Percentiles rank a stretch among this genome's conserved stretches.
These are phyloP conservation scores for Epinotia nisella DNA, from an alignment of 2,888 invertebrate genomes.

Conservation along the genomic window DNA sequence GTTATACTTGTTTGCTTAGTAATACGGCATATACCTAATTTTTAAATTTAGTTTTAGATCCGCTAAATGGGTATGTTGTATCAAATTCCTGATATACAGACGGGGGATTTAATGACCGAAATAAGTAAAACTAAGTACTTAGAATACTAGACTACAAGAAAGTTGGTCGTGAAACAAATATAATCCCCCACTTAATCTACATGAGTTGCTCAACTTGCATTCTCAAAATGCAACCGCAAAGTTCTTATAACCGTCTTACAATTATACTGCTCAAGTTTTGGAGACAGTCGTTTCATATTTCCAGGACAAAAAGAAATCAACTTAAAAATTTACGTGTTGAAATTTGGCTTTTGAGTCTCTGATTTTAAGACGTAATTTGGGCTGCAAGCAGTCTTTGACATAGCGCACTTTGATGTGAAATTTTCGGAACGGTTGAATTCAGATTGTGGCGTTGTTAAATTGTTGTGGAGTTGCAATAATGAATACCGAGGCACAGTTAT, in stretches of 20 bases:
- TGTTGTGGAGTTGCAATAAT: no score
- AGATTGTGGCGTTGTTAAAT: no score
- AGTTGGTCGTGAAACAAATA: background rate
- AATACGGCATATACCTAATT: no score
- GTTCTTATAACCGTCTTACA: background rate
- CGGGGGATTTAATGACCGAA: no score
- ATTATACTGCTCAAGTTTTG: conserved; percentile 11
- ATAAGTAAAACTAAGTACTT: no score
- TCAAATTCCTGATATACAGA: no score
- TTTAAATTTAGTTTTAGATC: no score
- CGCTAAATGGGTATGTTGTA: no score
- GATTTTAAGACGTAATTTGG: background rate
- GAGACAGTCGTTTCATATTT: background rate
- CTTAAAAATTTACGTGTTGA: background rate
- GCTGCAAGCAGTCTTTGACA: background rate
- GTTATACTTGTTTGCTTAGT: no score
- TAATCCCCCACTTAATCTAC: background rate
- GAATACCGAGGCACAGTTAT: no score
- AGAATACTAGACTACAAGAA: background rate
- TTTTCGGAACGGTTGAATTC: no score
- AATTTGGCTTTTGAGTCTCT: background rate
- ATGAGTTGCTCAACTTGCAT: conserved; percentile 8
- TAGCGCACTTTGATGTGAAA: background rate
- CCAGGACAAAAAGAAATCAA: background rate
- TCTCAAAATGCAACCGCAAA: conserved; percentile 11